These are phyloP conservation scores for Calliphora vicina DNA, from an alignment of 1,140 invertebrate species.

Conservation along the genomic window DNA sequence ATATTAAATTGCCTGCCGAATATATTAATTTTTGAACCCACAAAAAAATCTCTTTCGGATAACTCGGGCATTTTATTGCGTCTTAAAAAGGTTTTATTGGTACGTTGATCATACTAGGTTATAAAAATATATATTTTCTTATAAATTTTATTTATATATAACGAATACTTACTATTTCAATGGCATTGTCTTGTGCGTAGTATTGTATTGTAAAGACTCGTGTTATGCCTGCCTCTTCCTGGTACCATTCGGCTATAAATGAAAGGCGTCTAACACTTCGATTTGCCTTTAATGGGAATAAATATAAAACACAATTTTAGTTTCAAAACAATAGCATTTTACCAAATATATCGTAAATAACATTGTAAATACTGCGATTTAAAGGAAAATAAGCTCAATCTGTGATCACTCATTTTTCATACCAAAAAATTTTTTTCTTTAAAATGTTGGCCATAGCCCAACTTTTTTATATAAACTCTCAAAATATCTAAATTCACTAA, in stretches of 20 bases:
- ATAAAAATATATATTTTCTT: not conserved
- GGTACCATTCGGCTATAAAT: conserved; percentile 86
- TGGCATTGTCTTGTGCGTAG: conserved; percentile 75
- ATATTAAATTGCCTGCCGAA: conserved; percentile 81
- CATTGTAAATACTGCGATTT: too few relatives aligned
- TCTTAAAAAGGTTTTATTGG: conserved; percentile 77
- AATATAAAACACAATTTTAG: not conserved
- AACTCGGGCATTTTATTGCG: conserved; percentile 76
- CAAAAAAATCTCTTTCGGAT: conserved; percentile 74
- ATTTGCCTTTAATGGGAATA: conserved; percentile 15
- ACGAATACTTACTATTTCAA: conserved; percentile 75
- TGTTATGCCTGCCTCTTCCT: conserved; percentile 74
- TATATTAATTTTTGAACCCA: conserved; percentile 79
- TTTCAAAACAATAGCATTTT: too few relatives aligned
- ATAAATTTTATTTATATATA: not conserved
- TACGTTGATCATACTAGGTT: conserved; percentile 78
- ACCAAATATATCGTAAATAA: too few relatives aligned
- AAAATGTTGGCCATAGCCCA: too few relatives aligned
- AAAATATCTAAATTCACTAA: too few relatives aligned
- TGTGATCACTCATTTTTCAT: too few relatives aligned
- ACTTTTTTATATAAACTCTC: too few relatives aligned
- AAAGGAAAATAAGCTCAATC: too few relatives aligned
- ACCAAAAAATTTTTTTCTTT: too few relatives aligned
- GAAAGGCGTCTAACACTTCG: conserved; percentile 44
- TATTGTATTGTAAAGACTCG: conserved; percentile 79